These are phyloP conservation scores for Amiota communis DNA, from an alignment of 2,888 invertebrate species.

Conservation along the genomic window DNA sequence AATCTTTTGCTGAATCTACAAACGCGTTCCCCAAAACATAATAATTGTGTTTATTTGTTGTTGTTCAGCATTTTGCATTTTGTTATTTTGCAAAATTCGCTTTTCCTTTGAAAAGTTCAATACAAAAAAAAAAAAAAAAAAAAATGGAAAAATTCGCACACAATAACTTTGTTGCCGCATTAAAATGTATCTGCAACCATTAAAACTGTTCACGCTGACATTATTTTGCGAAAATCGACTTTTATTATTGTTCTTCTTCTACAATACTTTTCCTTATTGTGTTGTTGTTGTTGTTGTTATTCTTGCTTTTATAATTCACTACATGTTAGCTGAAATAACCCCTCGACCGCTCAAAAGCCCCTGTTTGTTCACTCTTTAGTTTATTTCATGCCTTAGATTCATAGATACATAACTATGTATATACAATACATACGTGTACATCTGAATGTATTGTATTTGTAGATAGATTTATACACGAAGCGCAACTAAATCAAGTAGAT, in stretches of 20 bases:
- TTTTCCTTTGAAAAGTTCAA: slow-evolving; percentile 27
- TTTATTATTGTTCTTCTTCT: slow-evolving; percentile 35
- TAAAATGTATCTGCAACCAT: slow-evolving; percentile 68
- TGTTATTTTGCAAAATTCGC: slow-evolving; percentile 19
- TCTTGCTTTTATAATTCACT: not conserved
- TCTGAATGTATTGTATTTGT: too few species aligned
- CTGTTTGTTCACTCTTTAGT: too few species aligned
- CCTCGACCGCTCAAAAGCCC: not conserved
- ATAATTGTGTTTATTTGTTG: slow-evolving; percentile 8
- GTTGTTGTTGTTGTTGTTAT: slow-evolving; percentile 2
- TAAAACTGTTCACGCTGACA: slow-evolving; percentile 65
- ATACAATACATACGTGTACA: too few species aligned
- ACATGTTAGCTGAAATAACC: not conserved
- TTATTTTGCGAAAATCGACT: slow-evolving; percentile 49
- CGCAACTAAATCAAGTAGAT: slow-evolving; percentile 17
- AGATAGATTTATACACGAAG: slow-evolving; percentile 7
- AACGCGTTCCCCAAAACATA: not conserved
- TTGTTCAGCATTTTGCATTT: not conserved
- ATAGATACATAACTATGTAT: too few species aligned
- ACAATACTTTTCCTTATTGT: not conserved
- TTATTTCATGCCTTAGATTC: too few species aligned
- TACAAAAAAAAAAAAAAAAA: slow-evolving; percentile 16
- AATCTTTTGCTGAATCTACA: slow-evolving; percentile 43
- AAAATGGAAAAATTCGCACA: slow-evolving; percentile 32
- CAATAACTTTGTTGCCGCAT: slow-evolving; percentile 62